Evolutionary conservation across 2,888 invertebrate genomes (phyloP), one percentile per base, ranked within the genome.

Genomic region (Leucophenga montana): DNA sequence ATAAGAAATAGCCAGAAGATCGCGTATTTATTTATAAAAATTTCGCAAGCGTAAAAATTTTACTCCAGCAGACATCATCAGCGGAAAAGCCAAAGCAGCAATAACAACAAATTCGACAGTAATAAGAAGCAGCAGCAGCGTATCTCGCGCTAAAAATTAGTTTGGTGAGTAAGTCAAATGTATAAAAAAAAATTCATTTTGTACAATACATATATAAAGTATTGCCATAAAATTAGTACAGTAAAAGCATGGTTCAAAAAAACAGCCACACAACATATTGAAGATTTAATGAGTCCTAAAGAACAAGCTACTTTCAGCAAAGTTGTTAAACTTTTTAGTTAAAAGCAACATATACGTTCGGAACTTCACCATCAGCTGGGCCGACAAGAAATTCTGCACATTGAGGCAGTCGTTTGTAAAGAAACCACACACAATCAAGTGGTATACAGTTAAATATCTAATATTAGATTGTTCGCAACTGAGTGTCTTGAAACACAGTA

Each of bases 11-110:
- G 65, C 62, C 3, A 73, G 66, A 33, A 39, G 50, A 59, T 65
- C 69, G 69, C 70, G 78, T 77, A 79, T 81, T 84, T 82, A 82
- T 82, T 82, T 82, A 78, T 84, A 82, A 83, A 72, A 79, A 83
- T 82, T 84, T 82, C 84, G 83, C 83, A 82, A 82, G 75, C 82
- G 77, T 75, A 75, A 70, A 68, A 77, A 76, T 70, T 79, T 67
- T 74, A 70, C 75, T 83, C 81, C 78, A 82, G 78, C 73, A 64
- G 69, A 67, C 53, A 71, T 68, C 50, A 67, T 65, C 65, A 71
- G 72, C 54, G 64, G 70, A 66, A 74, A 68, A 59, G 68, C 68
- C 59, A 18, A 13, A 48, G 64, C 48, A 62, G 46, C 22, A 64
- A 62, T 16, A 73, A 71, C 66, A 73, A 72, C 66, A 75, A 56